Evolutionary conservation across 1,140 invertebrate genomes (phyloP).

Genomic region (Drosophila pseudoobscura): DNA sequence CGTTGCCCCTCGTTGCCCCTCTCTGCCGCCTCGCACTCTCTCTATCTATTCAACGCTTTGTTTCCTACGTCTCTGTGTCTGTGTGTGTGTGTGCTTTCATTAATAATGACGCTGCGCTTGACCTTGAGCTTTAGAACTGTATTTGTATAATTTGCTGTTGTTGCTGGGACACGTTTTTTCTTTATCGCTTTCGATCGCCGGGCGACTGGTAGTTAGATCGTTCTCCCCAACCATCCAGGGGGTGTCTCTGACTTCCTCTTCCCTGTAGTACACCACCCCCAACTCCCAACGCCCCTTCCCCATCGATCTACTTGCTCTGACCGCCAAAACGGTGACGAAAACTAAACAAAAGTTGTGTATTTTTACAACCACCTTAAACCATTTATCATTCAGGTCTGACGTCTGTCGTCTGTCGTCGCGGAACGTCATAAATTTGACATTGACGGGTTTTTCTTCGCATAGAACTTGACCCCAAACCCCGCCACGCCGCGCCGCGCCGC

Average conservation of each 20-base stretch:
- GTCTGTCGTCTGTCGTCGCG: background rate
- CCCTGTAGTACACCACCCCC: no score
- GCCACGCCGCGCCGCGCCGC: no score
- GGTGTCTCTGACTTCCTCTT: no score
- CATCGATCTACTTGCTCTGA: background rate
- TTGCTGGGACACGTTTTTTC: slow-evolving; percentile 24
- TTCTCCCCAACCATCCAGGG: no score
- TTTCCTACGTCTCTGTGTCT: background rate
- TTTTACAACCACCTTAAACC: background rate
- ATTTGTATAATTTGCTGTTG: slow-evolving; percentile 21
- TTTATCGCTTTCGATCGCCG: slow-evolving; percentile 39
- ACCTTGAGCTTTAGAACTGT: slow-evolving; percentile 77
- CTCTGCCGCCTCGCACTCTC: background rate
- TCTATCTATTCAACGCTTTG: background rate
- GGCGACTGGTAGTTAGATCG: no score
- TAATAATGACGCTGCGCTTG: slow-evolving; percentile 78
- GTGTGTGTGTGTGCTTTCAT: slow-evolving; percentile 57
- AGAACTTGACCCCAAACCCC: slow-evolving; percentile 69
- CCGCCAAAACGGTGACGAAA: background rate
- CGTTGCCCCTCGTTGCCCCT: background rate
- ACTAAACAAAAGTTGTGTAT: background rate
- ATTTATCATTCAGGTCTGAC: slow-evolving; percentile 22
- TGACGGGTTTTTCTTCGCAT: slow-evolving; percentile 44
- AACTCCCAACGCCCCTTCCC: no score
- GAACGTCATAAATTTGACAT: slow-evolving; percentile 28